phyloP scores from a whole-genome alignment of 2,113 vertebrate genomes.

The Mustela lutreola region DNA sequence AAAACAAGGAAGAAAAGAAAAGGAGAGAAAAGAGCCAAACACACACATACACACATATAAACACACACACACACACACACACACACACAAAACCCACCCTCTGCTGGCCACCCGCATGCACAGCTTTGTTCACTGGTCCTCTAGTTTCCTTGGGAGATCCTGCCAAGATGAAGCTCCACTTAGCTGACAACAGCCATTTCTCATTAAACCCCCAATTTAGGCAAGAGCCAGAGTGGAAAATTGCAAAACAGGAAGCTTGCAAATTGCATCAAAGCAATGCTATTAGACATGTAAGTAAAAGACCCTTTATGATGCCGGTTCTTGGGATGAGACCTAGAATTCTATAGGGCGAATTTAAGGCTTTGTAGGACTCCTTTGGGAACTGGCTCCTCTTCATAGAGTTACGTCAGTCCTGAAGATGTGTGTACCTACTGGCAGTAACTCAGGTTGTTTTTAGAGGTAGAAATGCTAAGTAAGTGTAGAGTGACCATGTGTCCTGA shows the following conservation, averaged over 20 bases:
- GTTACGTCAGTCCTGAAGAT: neutral
- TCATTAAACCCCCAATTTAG: constrained; percentile 70
- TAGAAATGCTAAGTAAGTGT: neutral
- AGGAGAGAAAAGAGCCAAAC: neutral
- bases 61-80: no score
- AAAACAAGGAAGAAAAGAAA: neutral
- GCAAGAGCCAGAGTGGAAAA: constrained; percentile 48
- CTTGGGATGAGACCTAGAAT: constrained; percentile 4
- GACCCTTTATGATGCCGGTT: neutral
- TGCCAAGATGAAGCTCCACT: constrained; percentile 35
- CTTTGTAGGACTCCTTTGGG: neutral
- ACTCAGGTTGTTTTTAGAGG: neutral
- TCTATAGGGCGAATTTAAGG: neutral
- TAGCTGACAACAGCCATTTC: constrained; percentile 60
- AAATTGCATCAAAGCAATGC: constrained; percentile 61
- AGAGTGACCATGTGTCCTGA: neutral
- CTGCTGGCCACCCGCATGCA: neutral
- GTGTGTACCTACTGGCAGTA: neutral
- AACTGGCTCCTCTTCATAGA: neutral
- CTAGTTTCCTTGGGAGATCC: constrained; percentile 35
- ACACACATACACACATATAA: neutral
- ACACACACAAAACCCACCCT: neutral
- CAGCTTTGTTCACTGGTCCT: constrained; percentile 60
- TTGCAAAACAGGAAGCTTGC: constrained; percentile 68
- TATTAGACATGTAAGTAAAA: constrained; percentile 45